phyloP scores from a whole-genome alignment of 2,113 vertebrate genomes.

The Clarias macrocephalus region DNA sequence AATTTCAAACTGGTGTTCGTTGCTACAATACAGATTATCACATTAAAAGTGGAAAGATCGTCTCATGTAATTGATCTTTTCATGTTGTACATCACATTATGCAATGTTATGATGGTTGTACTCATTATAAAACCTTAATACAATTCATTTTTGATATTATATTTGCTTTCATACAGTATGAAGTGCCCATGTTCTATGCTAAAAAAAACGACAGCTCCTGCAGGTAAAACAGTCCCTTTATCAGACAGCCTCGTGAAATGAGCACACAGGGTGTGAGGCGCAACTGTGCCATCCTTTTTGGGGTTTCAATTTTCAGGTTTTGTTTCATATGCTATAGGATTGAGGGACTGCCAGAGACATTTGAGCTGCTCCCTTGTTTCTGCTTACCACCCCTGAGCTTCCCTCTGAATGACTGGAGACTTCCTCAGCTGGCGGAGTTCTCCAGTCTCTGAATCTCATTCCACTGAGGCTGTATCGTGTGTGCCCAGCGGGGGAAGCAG shows the following conservation, averaged over 20 bases:
- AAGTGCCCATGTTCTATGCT: too few species aligned
- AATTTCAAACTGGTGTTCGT: neutral
- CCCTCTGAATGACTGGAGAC: conserved; percentile 31
- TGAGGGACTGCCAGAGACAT: conserved; percentile 18
- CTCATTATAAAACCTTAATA: neutral
- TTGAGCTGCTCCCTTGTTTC: conserved; percentile 27
- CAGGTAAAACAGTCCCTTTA: neutral
- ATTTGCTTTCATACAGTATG: neutral
- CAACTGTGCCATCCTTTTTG: neutral
- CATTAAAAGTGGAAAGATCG: neutral
- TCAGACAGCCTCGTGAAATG: neutral
- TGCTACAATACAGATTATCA: neutral
- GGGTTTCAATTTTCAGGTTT: conserved; percentile 19
- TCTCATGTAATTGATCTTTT: neutral
- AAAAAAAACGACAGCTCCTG: neutral
- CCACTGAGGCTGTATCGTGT: conserved; percentile 65
- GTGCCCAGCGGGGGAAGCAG: conserved; percentile 65
- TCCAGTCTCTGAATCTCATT: conserved; percentile 47
- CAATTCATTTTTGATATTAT: neutral
- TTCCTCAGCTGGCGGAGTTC: conserved; percentile 28
- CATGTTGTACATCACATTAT: neutral
- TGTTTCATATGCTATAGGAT: conserved; percentile 10
- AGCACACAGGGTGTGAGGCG: neutral
- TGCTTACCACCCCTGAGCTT: conserved; percentile 27
- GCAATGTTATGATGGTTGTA: neutral